These are phyloP conservation scores for Xenotilapia longispinis DNA, from an alignment of 2,113 vertebrate species.

Conservation along the genomic window DNA sequence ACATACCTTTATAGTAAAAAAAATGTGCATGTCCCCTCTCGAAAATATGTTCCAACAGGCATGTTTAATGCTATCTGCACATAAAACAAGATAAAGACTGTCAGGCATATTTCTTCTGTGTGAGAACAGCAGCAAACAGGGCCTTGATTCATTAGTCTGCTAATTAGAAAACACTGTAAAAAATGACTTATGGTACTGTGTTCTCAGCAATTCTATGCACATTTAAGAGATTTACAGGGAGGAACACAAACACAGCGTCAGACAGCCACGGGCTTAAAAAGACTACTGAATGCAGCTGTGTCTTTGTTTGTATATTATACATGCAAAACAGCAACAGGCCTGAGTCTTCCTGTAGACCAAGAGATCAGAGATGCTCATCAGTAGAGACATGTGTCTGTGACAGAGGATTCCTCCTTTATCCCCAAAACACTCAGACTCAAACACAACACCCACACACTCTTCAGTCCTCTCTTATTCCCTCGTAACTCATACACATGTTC, in stretches of 20 bases:
- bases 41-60: slow-evolving; percentile 5
- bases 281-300: background rate
- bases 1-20: background rate
- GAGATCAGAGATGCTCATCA: slow-evolving; percentile 32
- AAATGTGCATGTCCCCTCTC: background rate
- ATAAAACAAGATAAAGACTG: slow-evolving; percentile 46
- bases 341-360: background rate
- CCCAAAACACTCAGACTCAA: background rate
- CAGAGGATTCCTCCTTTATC: slow-evolving; percentile 31
- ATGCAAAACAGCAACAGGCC: slow-evolving; percentile 16
- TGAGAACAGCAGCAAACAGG: slow-evolving; percentile 3
- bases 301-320: background rate
- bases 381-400: slow-evolving; percentile 29
- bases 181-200: slow-evolving; percentile 4
- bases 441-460: background rate
- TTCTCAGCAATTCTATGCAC: background rate
- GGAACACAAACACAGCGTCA: background rate
- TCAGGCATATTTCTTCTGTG: slow-evolving; percentile 11
- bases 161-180: slow-evolving; percentile 45
- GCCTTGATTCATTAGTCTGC: slow-evolving; percentile 38
- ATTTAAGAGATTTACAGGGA: background rate
- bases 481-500: slow-evolving; percentile 55
- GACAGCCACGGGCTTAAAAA: background rate
- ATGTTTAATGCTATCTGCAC: slow-evolving; percentile 9
- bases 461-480: background rate